Base-by-base conservation (phyloP, 2,113 vertebrate genomes). In the Salvator merianae region DNA sequence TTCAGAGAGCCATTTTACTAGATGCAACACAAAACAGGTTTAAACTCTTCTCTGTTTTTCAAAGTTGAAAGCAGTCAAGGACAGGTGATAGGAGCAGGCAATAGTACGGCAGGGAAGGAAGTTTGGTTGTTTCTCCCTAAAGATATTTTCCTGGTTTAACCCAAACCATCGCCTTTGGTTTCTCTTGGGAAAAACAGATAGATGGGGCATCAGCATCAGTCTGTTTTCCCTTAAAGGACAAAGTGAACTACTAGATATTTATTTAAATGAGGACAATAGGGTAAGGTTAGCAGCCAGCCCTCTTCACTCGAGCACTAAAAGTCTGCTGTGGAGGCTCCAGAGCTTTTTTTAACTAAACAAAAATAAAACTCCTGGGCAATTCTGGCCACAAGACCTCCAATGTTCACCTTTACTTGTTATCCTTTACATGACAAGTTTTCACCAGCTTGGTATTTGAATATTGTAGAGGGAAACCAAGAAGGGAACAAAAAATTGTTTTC, bases 401-500 rank as follows among this genome's bases (percentile, higher is more conserved):
- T 53, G n/a, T 16, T 3, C 53, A 59, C 32, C 22, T 53, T 69
- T n/a, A 12, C 4, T 63, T 80, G 40, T 47, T 80, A 20, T 70
- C 20, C 14, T 4, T 59, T 59, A 20, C 55, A 59, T 59, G 55
- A 59, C 14, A 55, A 12, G 18, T 59, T 53, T 28, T 36, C 3
- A 47, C 43, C 5, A 47, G 6, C 10, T 47, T 47, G 43, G 43
- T 9, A 47, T 47, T 50, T 53, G 30, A 68, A 80, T 69, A 69
- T 5, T 1, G 18, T 47, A 30, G 53, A 43, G 30, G 34, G 22
- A 40, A 43, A 2, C 63, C 53, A 32, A 84, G 89, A 72, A 53
- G 66, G 63, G 62, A 30, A 86, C 55, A 72, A 88, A 75, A 86
- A 70, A 40, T 91, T 84, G 43, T 63, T 40, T 88, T 80, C 85